A percentile compares a stretch with the other conserved stretches of the same genome.
Conservation (phyloP, 2,888 invertebrate species). For the Carpatolechia fugitivella region DNA sequence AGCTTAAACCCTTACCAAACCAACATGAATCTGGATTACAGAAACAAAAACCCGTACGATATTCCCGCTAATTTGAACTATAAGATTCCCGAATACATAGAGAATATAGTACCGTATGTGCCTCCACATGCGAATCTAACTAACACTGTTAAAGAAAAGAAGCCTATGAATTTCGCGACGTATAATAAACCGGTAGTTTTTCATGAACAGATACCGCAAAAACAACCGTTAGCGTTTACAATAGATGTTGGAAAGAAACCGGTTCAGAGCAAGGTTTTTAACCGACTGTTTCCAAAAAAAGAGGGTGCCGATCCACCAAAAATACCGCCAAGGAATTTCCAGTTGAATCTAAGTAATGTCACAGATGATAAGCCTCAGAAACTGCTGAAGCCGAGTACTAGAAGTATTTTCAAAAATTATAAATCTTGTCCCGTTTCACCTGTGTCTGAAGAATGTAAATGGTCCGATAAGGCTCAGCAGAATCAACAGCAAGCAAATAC, state of each 20-base stretch:
- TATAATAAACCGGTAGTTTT: conserved; percentile 55
- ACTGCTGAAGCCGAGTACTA: conserved; percentile 54
- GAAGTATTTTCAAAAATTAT: conserved; percentile 82
- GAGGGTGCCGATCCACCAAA: conserved; percentile 51
- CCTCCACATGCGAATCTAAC: conserved; percentile 64
- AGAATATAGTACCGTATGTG: conserved; percentile 57
- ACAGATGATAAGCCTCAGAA: conserved; percentile 57
- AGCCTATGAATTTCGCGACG: conserved; percentile 42
- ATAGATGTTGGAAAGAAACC: conserved; percentile 59
- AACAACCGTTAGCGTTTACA: conserved; percentile 53
- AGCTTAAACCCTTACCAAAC: conserved; percentile 62
- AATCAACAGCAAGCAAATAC: conserved; percentile 41
- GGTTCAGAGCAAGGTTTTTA: conserved; percentile 64
- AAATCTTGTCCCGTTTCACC: conserved; percentile 91
- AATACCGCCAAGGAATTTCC: conserved; percentile 60
- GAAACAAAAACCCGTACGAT: conserved; percentile 73
- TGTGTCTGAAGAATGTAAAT: conserved; percentile 87
- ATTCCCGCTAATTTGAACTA: conserved; percentile 73
- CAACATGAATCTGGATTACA: conserved; percentile 48
- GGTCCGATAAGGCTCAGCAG: conserved; percentile 72
- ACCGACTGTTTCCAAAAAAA: conserved; percentile 57
- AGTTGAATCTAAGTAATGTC: conserved; percentile 54
- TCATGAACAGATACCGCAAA: conserved; percentile 56
- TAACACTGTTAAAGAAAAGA: conserved; percentile 37
- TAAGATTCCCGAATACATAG: conserved; percentile 57